phyloP scores from a whole-genome alignment of 1,140 invertebrate genomes.

The Ostrea denselamellosa region DNA sequence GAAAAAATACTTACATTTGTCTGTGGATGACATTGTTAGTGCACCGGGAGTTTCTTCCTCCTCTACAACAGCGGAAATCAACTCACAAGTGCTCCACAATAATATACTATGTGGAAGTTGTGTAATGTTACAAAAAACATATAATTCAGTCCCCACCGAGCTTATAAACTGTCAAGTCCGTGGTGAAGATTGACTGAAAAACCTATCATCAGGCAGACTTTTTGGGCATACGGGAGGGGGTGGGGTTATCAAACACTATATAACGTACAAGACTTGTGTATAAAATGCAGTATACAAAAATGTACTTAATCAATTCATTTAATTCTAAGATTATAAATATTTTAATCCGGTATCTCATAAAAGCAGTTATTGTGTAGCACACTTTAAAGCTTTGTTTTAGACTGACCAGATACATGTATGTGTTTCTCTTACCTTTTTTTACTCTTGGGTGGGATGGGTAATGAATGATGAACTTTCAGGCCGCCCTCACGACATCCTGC shows the following conservation, averaged over 20 bases:
- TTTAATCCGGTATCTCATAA: too few relatives aligned
- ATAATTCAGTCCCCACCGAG: neutral
- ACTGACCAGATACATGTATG: too few relatives aligned
- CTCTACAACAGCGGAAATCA: neutral
- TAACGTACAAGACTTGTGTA: too few relatives aligned
- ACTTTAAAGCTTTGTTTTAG: too few relatives aligned
- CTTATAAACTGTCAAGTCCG: neutral
- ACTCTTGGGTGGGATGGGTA: too few relatives aligned
- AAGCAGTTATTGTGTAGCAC: too few relatives aligned
- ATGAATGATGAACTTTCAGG: too few relatives aligned
- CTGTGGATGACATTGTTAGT: neutral
- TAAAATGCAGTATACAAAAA: too few relatives aligned
- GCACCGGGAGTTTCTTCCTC: neutral
- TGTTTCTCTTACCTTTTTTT: neutral
- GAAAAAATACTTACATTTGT: slow-evolving; percentile 19
- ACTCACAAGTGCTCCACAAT: neutral
- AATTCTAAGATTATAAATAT: too few relatives aligned
- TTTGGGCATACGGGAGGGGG: too few relatives aligned
- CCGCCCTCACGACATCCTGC: neutral
- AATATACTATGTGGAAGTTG: neutral
- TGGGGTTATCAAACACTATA: too few relatives aligned
- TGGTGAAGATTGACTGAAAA: slow-evolving; percentile 1
- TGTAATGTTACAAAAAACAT: neutral
- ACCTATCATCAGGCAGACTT: neutral
- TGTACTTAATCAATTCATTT: too few relatives aligned